Evolutionary conservation across 1,140 invertebrate genomes (phyloP), one percentile per base, ranked within the genome.

Genomic region (Bursaphelenchus mucronatus): DNA sequence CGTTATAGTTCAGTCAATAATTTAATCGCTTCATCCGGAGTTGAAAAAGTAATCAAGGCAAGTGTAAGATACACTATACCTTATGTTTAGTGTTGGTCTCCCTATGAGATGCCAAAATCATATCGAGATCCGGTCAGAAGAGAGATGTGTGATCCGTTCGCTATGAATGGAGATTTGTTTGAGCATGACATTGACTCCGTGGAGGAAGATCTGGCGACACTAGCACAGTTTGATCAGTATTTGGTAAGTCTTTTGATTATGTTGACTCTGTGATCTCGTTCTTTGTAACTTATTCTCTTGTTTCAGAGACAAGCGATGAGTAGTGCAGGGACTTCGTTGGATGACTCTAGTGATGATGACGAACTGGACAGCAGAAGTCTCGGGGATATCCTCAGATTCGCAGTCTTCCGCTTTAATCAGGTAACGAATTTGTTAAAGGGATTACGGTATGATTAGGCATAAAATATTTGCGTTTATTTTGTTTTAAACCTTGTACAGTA

Each of bases 31-130:
- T 94, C 92, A 0, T 94, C 92, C 0, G 93, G 93, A 17, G 92
- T 96, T 9, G 92, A 95, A 75, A 95, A 95, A 84, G 88, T 94
- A 70, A 88, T 96, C 13, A 95, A 95, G 86, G 89, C 88, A 70
- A 82, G 82, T 30, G 30, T 30, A 30, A 30, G 1, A 30, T 30
- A 30, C 30, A 5, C 1, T 30, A 5, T 30, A 30, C 5, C 5
- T 3, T 30, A 3, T 30, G 30, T 30, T 30, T 30, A 59, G 40
- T 45, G 43, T 17, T 59, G 57, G 57, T 44, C 40, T 2, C 57
- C 57, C 6, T 43, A 44, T 39, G 57, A 59, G 52, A 43, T 40
- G 57, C 57, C 41, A 39, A 44, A 50, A 5, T 13, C 40, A 4
- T 13, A 13, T 6, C 57, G 40, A n/a, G 40, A 59, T 50, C 57